Evolutionary conservation across 1,140 invertebrate species (phyloP).

Genomic region (Colletes latitarsis): DNA sequence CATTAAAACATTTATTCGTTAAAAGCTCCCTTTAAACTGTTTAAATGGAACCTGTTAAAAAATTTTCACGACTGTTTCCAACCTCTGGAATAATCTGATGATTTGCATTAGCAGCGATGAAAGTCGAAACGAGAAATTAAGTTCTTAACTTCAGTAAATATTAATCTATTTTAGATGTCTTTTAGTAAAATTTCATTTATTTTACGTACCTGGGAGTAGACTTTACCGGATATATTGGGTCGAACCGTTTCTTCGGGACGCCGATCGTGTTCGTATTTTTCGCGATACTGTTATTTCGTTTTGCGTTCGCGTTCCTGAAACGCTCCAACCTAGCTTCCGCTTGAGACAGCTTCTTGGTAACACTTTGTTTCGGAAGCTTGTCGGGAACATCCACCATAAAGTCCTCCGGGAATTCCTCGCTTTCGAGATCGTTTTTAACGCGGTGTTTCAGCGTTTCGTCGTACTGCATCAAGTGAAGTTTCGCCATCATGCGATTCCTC

Average conservation of each 20-base stretch:
- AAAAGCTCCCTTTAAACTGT: no score
- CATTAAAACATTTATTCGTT: no score
- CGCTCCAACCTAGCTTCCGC: constrained; percentile 71
- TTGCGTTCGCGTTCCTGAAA: constrained; percentile 70
- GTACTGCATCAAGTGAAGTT: constrained; percentile 69
- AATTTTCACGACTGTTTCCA: no score
- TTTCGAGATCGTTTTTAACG: constrained; percentile 68
- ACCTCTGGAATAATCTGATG: no score
- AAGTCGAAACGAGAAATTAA: no score
- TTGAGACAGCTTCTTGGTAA: constrained; percentile 69
- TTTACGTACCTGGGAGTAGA: constrained; percentile 55
- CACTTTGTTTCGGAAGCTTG: constrained; percentile 65
- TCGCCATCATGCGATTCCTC: constrained; percentile 70
- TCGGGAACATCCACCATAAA: constrained; percentile 64
- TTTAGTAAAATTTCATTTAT: no score
- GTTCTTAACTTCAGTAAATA: no score
- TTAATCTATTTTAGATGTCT: no score
- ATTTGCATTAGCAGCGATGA: no score
- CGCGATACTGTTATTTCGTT: constrained; percentile 55
- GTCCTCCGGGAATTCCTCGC: constrained; percentile 68
- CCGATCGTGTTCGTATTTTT: constrained; percentile 57
- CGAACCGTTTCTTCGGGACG: constrained; percentile 57
- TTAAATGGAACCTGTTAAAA: no score
- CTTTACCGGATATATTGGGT: constrained; percentile 48
- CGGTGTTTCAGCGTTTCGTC: constrained; percentile 69